Percentiles rank a stretch among this genome's conserved stretches.
phyloP scores from a whole-genome alignment of 1,140 invertebrate species.

The Drosophila dunni region DNA sequence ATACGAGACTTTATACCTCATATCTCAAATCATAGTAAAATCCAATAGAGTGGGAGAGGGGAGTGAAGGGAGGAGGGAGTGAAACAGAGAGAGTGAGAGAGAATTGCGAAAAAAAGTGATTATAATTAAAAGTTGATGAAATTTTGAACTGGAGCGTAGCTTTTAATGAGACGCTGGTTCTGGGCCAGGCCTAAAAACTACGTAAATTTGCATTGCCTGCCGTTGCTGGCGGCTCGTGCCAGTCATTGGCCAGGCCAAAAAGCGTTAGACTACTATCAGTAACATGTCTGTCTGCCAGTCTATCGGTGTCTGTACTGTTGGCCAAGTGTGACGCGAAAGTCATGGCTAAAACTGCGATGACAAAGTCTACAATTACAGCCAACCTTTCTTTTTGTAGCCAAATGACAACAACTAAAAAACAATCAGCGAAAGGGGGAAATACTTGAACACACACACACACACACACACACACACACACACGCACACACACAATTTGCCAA shows the following conservation, averaged over 20 bases:
- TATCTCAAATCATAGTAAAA: conserved; percentile 5
- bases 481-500: conserved; percentile 23
- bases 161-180: conserved; percentile 57
- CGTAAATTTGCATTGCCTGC: conserved; percentile 16
- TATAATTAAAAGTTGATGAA: conserved; percentile 56
- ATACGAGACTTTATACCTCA: neutral
- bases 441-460: neutral
- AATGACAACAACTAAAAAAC: conserved; percentile 4
- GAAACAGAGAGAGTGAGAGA: too few species aligned
- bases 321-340: conserved; percentile 79
- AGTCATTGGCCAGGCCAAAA: conserved; percentile 46
- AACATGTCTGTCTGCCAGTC: conserved; percentile 1
- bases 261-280: neutral
- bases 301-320: conserved; percentile 8
- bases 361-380: conserved; percentile 47
- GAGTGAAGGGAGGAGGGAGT: too few species aligned
- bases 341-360: conserved; percentile 59
- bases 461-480: conserved; percentile 6
- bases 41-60: conserved; percentile 38
- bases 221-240: conserved; percentile 28
- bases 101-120: conserved; percentile 8
- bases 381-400: conserved; percentile 43
- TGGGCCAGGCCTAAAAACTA: conserved; percentile 35
- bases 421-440: conserved; percentile 46
- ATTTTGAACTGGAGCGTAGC: conserved; percentile 68